A percentile compares a stretch with the other conserved stretches of the same genome.
Conservation (phyloP, 1,140 invertebrate genomes). For the Drosophila lini region DNA sequence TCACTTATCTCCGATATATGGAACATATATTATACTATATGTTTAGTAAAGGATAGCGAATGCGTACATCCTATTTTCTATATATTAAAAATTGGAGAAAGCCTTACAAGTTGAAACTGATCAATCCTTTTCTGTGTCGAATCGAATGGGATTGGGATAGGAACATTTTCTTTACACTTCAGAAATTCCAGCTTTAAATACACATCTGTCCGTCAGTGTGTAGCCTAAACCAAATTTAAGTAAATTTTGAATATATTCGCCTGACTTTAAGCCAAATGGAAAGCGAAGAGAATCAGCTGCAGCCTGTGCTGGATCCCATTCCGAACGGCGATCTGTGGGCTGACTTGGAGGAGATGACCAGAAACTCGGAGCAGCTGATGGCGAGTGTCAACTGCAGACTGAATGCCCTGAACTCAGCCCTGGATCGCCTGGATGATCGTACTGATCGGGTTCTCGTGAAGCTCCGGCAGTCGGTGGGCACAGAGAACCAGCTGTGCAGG, state of each 20-base stretch:
- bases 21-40: no score
- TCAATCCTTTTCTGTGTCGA: no score
- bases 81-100: not conserved
- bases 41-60: no score
- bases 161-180: conserved; percentile 14
- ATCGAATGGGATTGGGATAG: not conserved
- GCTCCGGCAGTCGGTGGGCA: not conserved
- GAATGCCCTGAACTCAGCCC: conserved; percentile 19
- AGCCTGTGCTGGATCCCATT: not conserved
- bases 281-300: not conserved
- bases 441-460: conserved; percentile 31
- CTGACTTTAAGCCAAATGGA: conserved; percentile 12
- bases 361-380: conserved; percentile 33
- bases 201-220: not conserved
- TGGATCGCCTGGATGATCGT: conserved; percentile 56
- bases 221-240: not conserved
- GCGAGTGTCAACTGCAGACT: conserved; percentile 27
- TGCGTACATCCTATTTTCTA: not conserved
- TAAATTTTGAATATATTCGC: not conserved
- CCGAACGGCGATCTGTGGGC: not conserved
- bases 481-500: not conserved
- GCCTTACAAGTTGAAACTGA: not conserved
- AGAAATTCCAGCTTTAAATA: not conserved
- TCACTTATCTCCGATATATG: not conserved
- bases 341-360: not conserved